Evolutionary conservation across 1,140 invertebrate genomes (phyloP).

Genomic region (Rhopalosiphum maidis): DNA sequence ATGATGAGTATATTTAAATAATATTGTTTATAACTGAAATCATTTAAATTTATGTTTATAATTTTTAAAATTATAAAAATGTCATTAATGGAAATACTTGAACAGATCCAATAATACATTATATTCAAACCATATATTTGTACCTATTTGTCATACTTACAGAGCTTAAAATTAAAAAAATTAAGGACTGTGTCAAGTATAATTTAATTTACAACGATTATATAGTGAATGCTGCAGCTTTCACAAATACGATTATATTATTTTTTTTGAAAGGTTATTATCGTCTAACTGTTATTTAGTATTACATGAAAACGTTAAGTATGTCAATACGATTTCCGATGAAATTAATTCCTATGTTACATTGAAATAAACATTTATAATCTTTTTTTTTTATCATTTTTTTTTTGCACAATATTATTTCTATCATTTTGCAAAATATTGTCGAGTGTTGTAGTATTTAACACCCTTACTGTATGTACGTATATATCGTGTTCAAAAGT

Average conservation of each 20-base stretch:
- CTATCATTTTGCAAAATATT: background rate
- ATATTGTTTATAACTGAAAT: background rate
- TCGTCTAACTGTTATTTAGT: background rate
- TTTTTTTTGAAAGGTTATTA: background rate
- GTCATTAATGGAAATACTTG: background rate
- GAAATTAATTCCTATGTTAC: background rate
- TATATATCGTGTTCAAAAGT: background rate
- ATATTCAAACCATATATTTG: background rate
- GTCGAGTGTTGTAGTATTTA: background rate
- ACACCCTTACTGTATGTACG: background rate
- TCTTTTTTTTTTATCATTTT: background rate
- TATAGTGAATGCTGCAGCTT: background rate
- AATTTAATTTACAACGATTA: background rate
- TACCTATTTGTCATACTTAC: no score
- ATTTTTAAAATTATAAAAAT: no score
- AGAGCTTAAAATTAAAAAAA: background rate
- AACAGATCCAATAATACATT: background rate
- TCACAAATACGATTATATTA: background rate
- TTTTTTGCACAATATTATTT: background rate
- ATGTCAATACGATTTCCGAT: background rate
- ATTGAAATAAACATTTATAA: background rate
- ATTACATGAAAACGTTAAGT: background rate
- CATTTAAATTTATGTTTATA: background rate
- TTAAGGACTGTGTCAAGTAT: background rate
- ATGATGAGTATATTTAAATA: no score